Base-by-base conservation (phyloP, 2,113 vertebrate genomes). In the Poicephalus gulielmi region DNA sequence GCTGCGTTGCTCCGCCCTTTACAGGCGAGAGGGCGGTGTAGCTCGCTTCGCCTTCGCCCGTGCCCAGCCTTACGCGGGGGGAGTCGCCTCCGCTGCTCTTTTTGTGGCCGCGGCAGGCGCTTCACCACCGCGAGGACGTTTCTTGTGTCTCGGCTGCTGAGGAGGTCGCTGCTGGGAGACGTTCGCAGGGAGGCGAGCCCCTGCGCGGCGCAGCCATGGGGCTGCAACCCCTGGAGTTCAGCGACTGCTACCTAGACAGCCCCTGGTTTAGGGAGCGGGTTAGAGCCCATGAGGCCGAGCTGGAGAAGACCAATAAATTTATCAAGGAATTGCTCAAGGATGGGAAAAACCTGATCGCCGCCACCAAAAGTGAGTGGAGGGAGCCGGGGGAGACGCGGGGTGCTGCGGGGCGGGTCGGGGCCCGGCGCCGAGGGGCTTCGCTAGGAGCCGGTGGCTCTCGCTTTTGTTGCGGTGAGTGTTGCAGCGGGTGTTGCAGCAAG, bases 301-400 rank as follows among this genome's bases (percentile, higher is more conserved):
- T 99, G 98, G 99, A 99, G 92, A 99, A 98, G 96, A 99, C 99
- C 57, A 99, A 99, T 98, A 99, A 99, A 95, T 99, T 99, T 81
- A 99, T 99, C 94, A 99, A 99, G 95, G 99, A 99, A 88, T 97
- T 99, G 76, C 99, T 99, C 88, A 99, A 99, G 96, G 99, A 99
- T 95, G 99, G 99, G 3, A 99, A 99, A 97, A 99, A 98, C 92
- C 99, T 99, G 83, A 99, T 99, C 94, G 98, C 98, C 44, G 99
- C 99, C 6, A 99, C 98, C 16, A 99, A 99, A 93, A 99, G 99
- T 99, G 91, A 99, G 99, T 98, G 49, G 25, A 7, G 43, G 47
- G 44, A 1, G 47, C 11, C 52, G 55, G 74, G 24, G 31, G 12
- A 39, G 75, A 28, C 18, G 79, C 50, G 41, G 86, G 67, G 70